A percentile compares a stretch with the other conserved stretches of the same genome.
These are phyloP conservation scores for Eptatretus burgeri DNA, from an alignment of 2,113 vertebrate genomes.

Conservation along the genomic window DNA sequence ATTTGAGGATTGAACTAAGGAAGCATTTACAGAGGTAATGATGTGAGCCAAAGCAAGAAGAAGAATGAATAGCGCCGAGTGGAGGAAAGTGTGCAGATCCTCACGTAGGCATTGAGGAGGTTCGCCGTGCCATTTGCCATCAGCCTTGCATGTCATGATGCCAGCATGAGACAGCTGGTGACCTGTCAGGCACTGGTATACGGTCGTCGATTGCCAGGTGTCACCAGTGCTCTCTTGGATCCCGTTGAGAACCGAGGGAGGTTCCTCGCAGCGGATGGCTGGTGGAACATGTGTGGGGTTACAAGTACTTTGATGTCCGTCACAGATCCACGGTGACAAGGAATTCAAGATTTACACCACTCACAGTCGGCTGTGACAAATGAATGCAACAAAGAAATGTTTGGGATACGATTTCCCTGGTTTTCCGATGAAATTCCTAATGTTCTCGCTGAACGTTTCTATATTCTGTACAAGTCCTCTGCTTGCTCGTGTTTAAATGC, in stretches of 20 bases:
- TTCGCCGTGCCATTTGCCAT: conserved; percentile 64
- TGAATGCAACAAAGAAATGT: no score
- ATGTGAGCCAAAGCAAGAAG: background rate
- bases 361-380: no score
- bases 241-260: conserved; percentile 48
- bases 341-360: background rate
- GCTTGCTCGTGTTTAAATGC: no score
- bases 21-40: background rate
- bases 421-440: no score
- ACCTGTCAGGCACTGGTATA: conserved; percentile 62
- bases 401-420: no score
- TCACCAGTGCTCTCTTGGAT: conserved; percentile 61
- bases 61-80: background rate
- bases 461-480: no score
- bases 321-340: background rate
- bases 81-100: conserved; percentile 12
- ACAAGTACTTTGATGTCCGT: background rate
- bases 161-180: conserved; percentile 81
- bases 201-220: conserved; percentile 64
- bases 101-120: conserved; percentile 89
- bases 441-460: no score
- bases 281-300: background rate
- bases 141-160: conserved; percentile 62
- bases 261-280: conserved; percentile 52
- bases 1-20: no score